phyloP scores from a whole-genome alignment of 1,140 invertebrate genomes.

The Myzus persicae region DNA sequence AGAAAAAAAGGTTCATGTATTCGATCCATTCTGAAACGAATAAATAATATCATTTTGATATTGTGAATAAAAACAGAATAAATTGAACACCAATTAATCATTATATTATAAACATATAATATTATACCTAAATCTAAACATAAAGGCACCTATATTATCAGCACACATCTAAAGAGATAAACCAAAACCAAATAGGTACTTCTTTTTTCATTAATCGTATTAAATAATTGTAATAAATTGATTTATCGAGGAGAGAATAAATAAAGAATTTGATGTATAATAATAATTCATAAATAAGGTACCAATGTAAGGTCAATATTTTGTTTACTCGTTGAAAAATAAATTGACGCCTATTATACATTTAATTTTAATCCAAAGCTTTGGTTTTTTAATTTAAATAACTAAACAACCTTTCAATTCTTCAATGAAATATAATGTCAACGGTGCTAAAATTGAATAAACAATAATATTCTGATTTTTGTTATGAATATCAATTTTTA shows the following conservation, averaged over 20 bases:
- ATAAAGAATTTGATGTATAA: background rate
- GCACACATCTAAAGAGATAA: background rate
- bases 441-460: background rate
- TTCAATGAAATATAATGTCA: background rate
- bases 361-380: background rate
- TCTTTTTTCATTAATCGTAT: background rate
- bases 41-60: background rate
- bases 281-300: background rate
- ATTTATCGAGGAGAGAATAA: background rate
- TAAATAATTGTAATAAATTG: background rate
- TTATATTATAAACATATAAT: background rate
- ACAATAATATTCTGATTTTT: too few species aligned
- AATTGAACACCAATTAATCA: background rate
- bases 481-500: background rate
- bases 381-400: background rate
- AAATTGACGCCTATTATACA: background rate
- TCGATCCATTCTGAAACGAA: background rate
- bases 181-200: background rate
- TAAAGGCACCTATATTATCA: background rate
- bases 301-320: background rate
- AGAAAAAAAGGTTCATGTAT: background rate
- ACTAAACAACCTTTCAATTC: background rate
- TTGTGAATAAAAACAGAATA: background rate
- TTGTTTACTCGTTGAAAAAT: background rate
- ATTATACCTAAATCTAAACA: too few species aligned